Base-by-base conservation (phyloP, 2,888 invertebrate genomes). In the Drosophila quasianomalipes region DNA sequence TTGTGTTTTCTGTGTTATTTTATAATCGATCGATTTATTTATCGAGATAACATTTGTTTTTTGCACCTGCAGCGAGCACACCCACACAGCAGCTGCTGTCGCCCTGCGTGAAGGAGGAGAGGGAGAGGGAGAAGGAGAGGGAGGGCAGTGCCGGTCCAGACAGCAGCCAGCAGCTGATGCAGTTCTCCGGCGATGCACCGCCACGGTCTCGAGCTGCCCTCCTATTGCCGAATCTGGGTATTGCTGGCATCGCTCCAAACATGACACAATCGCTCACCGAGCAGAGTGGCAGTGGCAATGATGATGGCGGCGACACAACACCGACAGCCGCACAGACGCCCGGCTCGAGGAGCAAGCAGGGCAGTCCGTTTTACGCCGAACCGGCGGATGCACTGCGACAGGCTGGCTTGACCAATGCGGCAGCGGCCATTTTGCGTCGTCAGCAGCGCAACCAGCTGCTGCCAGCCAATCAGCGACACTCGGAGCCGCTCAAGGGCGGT, bases 361-460 rank as follows among this genome's bases (percentile, higher is more conserved):
- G 96, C 19, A 97, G 97, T 92, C 97, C 97, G 1, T 97, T 97
- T 91, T 98, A 98, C 91, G 97, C 97, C 3, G 97, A 98, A 93
- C 98, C 98, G 35, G 97, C 97, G 16, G 98, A 98, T 94, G 96
- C 97, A 33, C 94, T 97, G 66, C 95, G 95, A 90, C 93, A 93
- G 71, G 93, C 93, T 47, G 93, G 93, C 55, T 68, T 92, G 16
- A 87, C 82, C 55, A 90, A 59, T 30, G 85, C 90, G 0, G 84
- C 92, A 16, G 92, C 91, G 19, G 92, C 92, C 51, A 93, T 93
- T n/a, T 69, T 93, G 63, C 89, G 94, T 7, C 88, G 93, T 7
- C 92, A 92, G 22, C 93, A 93, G 70, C 92, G 93, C 54, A 91
- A 86, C 33, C 91, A 91, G 52, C 82, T 91, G 53, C 77, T 93